Percentiles rank a stretch among this genome's conserved stretches.
These are phyloP conservation scores for Acestrorhynchus altus DNA, from an alignment of 2,797 vertebrate genomes.

Conservation along the genomic window DNA sequence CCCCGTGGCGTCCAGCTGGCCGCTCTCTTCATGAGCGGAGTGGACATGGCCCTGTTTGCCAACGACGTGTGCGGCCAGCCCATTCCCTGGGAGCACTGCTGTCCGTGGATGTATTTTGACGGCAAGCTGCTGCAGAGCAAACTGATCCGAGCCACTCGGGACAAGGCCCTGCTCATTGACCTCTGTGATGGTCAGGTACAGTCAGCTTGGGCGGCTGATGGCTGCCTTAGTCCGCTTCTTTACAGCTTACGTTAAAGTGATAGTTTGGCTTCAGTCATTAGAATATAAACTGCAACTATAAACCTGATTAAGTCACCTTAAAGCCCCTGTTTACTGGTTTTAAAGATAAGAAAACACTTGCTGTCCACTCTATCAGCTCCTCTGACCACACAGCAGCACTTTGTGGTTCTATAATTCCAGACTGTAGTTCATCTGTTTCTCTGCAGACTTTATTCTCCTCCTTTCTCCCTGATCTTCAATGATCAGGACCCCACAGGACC, in stretches of 20 bases:
- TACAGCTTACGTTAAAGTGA: neutral
- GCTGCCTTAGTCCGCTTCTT: neutral
- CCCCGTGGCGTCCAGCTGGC: conserved; percentile 92
- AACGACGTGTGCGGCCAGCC: conserved; percentile 94
- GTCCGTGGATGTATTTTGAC: conserved; percentile 98
- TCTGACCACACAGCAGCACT: too few relatives aligned
- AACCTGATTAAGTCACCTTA: neutral
- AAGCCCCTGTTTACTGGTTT: too few relatives aligned
- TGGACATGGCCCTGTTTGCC: conserved; percentile 95
- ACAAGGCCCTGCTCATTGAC: conserved; percentile 94
- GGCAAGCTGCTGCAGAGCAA: conserved; percentile 96
- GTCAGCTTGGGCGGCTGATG: neutral
- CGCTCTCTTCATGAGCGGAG: conserved; percentile 94
- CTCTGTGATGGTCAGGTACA: conserved; percentile 98
- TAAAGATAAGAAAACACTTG: too few relatives aligned
- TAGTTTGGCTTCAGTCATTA: neutral
- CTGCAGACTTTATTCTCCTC: too few relatives aligned
- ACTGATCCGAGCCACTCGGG: conserved; percentile 89
- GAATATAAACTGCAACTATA: neutral
- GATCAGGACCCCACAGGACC: too few relatives aligned
- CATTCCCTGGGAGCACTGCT: conserved; percentile 96
- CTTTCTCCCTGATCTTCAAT: too few relatives aligned
- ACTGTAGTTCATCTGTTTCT: too few relatives aligned
- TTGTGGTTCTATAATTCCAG: too few relatives aligned
- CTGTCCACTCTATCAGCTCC: too few relatives aligned